These are phyloP conservation scores for Rafetus swinhoei DNA, from an alignment of 2,113 vertebrate species.

Conservation along the genomic window DNA sequence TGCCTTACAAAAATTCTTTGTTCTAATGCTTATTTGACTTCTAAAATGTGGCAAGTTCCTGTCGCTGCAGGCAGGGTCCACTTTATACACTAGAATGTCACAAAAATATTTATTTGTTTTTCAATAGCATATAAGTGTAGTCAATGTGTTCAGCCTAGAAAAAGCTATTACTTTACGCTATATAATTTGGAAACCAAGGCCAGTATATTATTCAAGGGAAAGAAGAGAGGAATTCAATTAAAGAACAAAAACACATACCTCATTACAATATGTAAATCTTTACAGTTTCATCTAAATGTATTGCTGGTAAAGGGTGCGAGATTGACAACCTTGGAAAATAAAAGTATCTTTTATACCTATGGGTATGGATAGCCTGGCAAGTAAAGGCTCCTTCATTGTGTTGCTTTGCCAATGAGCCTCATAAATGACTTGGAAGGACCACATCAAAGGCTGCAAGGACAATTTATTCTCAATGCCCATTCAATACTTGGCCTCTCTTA, in stretches of 20 bases:
- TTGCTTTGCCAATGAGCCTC: not conserved
- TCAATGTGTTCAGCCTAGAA: not conserved
- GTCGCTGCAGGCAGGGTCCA: not conserved
- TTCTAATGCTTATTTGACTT: not conserved
- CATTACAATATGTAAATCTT: not conserved
- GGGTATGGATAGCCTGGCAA: accelerated
- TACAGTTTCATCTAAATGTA: not conserved
- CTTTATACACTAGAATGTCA: not conserved
- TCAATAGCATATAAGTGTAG: not conserved
- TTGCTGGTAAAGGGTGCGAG: not conserved
- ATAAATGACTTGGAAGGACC: not conserved
- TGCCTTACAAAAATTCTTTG: not conserved
- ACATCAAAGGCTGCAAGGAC: not conserved
- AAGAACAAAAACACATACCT: not conserved
- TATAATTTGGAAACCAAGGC: not conserved
- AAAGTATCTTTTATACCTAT: not conserved
- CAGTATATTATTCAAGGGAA: not conserved
- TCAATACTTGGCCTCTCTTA: accelerated
- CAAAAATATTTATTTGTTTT: not conserved
- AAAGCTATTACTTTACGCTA: not conserved
- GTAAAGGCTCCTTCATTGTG: not conserved
- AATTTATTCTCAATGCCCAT: not conserved
- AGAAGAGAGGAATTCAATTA: not conserved
- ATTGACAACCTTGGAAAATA: not conserved
- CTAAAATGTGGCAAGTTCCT: not conserved